Base-by-base conservation (phyloP, 2,797 vertebrate species). In the Fratercula arctica region DNA sequence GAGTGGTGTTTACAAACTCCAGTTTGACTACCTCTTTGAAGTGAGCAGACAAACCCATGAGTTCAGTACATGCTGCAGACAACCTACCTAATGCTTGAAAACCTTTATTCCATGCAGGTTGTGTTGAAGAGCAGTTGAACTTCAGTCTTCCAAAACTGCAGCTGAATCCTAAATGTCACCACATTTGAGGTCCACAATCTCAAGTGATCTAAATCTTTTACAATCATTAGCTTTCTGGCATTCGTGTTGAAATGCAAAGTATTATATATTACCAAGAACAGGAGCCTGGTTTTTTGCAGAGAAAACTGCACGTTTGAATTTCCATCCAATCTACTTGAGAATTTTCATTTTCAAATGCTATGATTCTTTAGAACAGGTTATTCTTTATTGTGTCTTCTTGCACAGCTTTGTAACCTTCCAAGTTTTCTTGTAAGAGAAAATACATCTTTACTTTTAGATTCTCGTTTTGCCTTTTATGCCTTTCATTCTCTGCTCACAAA, bases 401-500 rank as follows among this genome's bases (percentile, higher is more conserved):
- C 31, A 60, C 39, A 84, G 28, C 66, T 92, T 90, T 86, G 35
- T 78, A 89, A 73, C 26, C 39, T 78, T 95, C 20, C 35, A 50
- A 78, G 41, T 69, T 95, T 94, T 86, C 39, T 85, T 82, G 68
- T 16, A 86, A 24, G 53, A 56, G 33, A 74, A 91, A 90, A 63
- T 37, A 16, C 15, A 25, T 53, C 39, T 74, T 77, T 33, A 60
- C 26, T 70, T 90, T 95, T 66, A 37, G 15, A 39, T 69, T 79
- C 46, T 69, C 45, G 41, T 88, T 96, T 91, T 94, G 29, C 31
- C 51, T 96, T 89, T 88, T 79, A 63, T 86, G 31, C 46, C 45
- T 69, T 95, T 87, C 67, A 50, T 87, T 90, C n/a, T 79, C 54
- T 90, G 70, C 81, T 93, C 76, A 41, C 63, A 91, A 88, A 48